A percentile compares a stretch with the other conserved stretches of the same genome.
phyloP scores from a whole-genome alignment of 2,113 vertebrate species.

The Chunga burmeisteri region DNA sequence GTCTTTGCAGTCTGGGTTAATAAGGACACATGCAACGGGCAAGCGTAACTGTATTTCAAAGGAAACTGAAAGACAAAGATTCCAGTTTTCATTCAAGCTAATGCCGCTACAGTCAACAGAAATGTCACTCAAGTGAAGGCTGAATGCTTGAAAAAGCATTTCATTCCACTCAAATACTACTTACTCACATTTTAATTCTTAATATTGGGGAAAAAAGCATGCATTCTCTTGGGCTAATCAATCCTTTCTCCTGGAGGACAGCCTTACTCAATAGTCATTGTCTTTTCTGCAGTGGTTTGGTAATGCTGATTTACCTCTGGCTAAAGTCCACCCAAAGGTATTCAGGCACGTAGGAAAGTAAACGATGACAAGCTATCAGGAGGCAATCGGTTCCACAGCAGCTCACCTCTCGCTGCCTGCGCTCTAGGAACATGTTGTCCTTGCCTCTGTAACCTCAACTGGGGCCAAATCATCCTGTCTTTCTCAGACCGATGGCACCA shows the following conservation, averaged over 20 bases:
- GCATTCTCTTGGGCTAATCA: neutral
- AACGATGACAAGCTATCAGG: neutral
- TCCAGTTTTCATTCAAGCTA: neutral
- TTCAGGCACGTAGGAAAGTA: neutral
- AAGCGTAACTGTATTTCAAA: neutral
- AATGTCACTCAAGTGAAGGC: neutral
- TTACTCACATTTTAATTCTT: too few relatives aligned
- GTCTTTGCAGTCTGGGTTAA: conserved; percentile 38
- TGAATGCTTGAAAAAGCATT: neutral
- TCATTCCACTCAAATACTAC: neutral
- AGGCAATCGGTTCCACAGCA: neutral
- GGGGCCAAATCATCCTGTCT: neutral
- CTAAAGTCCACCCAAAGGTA: neutral
- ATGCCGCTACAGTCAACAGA: neutral
- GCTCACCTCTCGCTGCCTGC: neutral
- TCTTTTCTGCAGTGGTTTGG: neutral
- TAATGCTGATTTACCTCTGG: neutral
- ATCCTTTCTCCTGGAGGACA: neutral
- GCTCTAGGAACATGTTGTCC: conserved; percentile 25
- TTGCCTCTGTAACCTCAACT: neutral
- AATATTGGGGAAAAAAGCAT: neutral
- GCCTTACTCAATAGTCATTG: neutral
- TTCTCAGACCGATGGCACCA: neutral
- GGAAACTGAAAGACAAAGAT: neutral
- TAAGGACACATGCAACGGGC: neutral